Percentiles rank a stretch among this genome's conserved stretches.
Conservation (phyloP, 2,888 invertebrate species). For the Diloba caeruleocephala region DNA sequence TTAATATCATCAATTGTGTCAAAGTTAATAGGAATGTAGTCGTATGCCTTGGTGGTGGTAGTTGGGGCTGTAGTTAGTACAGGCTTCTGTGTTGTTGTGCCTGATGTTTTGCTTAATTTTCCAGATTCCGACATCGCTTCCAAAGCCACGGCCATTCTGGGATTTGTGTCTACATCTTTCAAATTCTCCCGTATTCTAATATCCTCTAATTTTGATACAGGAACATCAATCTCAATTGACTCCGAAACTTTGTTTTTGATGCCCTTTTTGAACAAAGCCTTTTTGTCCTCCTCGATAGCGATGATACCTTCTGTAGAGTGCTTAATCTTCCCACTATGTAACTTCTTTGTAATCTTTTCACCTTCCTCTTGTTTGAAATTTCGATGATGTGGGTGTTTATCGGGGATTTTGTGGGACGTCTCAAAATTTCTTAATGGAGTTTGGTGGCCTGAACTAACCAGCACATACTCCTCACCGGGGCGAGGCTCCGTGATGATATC, state of each 20-base stretch:
- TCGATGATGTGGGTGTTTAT: constrained; percentile 79
- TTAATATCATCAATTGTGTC: constrained; percentile 86
- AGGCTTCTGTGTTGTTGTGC: constrained; percentile 88
- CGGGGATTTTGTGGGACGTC: constrained; percentile 92
- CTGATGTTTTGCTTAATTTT: constrained; percentile 74
- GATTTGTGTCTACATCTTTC: constrained; percentile 82
- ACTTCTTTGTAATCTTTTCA: constrained; percentile 82
- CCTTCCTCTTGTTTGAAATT: constrained; percentile 73
- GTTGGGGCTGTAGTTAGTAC: constrained; percentile 87
- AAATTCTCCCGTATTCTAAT: constrained; percentile 86
- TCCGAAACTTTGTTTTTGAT: constrained; percentile 78
- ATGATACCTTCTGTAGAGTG: constrained; percentile 82
- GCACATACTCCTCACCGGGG: constrained; percentile 91
- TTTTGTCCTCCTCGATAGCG: constrained; percentile 85
- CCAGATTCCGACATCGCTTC: constrained; percentile 86
- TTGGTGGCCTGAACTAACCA: constrained; percentile 88
- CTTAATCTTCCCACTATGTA: constrained; percentile 76
- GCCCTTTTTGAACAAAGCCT: constrained; percentile 72
- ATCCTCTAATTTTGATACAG: constrained; percentile 83
- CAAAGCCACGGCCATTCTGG: constrained; percentile 80
- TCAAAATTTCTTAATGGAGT: constrained; percentile 89
- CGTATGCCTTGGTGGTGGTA: constrained; percentile 73
- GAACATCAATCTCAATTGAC: constrained; percentile 84
- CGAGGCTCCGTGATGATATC: constrained; percentile 90
- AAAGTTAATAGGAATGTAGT: constrained; percentile 85